Conservation (phyloP, 2,888 invertebrate genomes). For the Oxyscelio sp. region DNA sequence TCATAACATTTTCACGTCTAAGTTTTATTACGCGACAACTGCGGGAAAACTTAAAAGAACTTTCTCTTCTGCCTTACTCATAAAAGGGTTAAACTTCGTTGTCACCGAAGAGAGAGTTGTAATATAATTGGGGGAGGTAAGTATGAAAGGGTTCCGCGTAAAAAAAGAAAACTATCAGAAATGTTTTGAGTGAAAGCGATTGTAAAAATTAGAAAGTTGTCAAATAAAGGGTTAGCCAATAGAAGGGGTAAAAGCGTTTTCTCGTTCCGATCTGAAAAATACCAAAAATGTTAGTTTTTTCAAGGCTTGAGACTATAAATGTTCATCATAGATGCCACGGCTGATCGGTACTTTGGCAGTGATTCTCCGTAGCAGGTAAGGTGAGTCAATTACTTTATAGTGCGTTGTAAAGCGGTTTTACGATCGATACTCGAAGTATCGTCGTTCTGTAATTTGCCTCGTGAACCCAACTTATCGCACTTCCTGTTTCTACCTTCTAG, state of each 20-base stretch:
- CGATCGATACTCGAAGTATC: constrained; percentile 78
- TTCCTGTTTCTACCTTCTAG: constrained; percentile 47
- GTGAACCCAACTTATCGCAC: constrained; percentile 60
- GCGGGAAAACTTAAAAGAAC: constrained; percentile 70
- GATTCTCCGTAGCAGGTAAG: constrained; percentile 75
- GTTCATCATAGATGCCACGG: constrained; percentile 43
- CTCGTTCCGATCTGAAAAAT: constrained; percentile 23
- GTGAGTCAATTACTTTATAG: constrained; percentile 82
- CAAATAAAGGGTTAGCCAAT: constrained; percentile 77
- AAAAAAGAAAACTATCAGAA: no score
- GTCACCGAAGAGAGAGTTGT: constrained; percentile 45
- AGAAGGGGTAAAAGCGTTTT: constrained; percentile 82
- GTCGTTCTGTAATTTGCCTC: constrained; percentile 73
- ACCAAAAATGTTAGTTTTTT: constrained; percentile 75
- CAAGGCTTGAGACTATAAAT: constrained; percentile 59
- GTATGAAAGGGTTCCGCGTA: constrained; percentile 64
- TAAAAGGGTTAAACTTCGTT: constrained; percentile 82
- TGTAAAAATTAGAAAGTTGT: constrained; percentile 83
- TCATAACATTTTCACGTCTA: constrained; percentile 67
- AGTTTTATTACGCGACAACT: constrained; percentile 74
- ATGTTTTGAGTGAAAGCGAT: constrained; percentile 82
- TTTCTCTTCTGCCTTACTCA: constrained; percentile 80
- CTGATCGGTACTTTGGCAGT: constrained; percentile 48
- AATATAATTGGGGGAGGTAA: constrained; percentile 43
- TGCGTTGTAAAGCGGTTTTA: constrained; percentile 79